Evolutionary conservation across 2,113 vertebrate genomes (phyloP).

Genomic region (Psettodes erumei): DNA sequence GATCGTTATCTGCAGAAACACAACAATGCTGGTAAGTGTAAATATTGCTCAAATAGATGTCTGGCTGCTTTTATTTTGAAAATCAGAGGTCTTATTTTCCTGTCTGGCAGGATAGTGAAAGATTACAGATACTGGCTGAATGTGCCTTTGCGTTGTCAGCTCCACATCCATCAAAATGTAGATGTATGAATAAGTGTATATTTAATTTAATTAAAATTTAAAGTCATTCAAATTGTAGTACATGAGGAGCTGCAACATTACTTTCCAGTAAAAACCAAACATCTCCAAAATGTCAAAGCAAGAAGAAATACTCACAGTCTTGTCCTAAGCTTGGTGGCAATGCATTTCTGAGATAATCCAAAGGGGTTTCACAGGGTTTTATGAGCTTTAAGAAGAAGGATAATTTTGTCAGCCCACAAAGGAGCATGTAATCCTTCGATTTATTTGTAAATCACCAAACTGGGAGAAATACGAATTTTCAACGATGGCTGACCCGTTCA

Average conservation of each 20-base stretch:
- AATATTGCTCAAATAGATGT: neutral
- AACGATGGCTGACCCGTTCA: neutral
- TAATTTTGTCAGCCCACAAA: constrained; percentile 36
- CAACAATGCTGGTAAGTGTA: neutral
- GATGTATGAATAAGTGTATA: neutral
- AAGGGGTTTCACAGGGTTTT: constrained; percentile 16
- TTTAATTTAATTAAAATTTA: neutral
- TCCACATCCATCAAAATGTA: neutral
- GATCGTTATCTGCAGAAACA: neutral
- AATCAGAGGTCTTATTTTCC: constrained; percentile 2
- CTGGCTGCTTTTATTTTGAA: constrained; percentile 7
- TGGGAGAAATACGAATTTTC: constrained; percentile 1
- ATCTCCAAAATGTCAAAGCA: constrained; percentile 3
- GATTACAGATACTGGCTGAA: constrained; percentile 14
- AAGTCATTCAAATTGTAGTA: neutral
- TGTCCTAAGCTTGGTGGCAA: constrained; percentile 14
- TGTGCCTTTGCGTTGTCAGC: neutral
- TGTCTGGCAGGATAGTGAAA: neutral
- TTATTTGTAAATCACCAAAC: constrained; percentile 31
- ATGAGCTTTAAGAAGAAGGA: constrained; percentile 21
- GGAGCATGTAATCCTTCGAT: constrained; percentile 35
- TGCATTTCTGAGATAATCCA: constrained; percentile 44
- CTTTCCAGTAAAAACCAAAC: neutral
- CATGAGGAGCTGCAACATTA: neutral
- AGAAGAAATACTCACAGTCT: neutral